These are phyloP conservation scores for Garrulus glandarius DNA, from an alignment of 2,797 vertebrate genomes.

Conservation along the genomic window DNA sequence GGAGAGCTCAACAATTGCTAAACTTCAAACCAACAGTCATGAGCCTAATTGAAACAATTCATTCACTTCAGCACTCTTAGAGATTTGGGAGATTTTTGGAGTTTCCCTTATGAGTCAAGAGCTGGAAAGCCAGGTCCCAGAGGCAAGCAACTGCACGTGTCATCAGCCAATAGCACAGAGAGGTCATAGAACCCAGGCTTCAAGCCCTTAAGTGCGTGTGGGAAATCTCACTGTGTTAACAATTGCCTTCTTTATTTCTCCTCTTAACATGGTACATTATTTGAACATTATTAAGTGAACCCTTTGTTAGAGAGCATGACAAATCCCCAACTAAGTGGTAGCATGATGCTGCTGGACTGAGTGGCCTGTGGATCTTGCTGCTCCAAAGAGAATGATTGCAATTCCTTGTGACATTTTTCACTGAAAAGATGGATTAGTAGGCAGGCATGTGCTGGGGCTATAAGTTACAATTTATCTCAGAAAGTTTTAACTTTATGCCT, in stretches of 20 bases:
- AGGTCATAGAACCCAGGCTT: background rate
- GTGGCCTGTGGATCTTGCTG: background rate
- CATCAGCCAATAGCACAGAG: background rate
- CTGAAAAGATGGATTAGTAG: constrained; percentile 34
- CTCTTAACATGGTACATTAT: background rate
- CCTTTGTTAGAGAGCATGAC: background rate
- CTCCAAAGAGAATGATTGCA: background rate
- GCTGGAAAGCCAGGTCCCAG: background rate
- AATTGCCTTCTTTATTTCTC: background rate
- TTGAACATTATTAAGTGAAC: background rate
- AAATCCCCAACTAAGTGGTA: background rate
- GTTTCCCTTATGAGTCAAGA: background rate
- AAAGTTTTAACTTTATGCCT: constrained; percentile 54
- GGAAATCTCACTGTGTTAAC: background rate
- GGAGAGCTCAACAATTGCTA: background rate
- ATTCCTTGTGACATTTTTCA: background rate
- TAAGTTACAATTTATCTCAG: constrained; percentile 56
- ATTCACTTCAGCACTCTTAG: background rate
- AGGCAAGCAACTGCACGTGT: background rate
- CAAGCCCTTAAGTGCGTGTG: background rate
- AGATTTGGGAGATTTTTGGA: background rate
- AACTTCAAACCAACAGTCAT: background rate
- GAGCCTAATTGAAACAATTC: background rate
- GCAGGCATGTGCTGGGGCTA: constrained; percentile 2
- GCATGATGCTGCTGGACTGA: background rate